Percentiles rank a stretch among this genome's conserved stretches.
phyloP scores from a whole-genome alignment of 2,888 invertebrate genomes.

The Gandaritis pyraliata region DNA sequence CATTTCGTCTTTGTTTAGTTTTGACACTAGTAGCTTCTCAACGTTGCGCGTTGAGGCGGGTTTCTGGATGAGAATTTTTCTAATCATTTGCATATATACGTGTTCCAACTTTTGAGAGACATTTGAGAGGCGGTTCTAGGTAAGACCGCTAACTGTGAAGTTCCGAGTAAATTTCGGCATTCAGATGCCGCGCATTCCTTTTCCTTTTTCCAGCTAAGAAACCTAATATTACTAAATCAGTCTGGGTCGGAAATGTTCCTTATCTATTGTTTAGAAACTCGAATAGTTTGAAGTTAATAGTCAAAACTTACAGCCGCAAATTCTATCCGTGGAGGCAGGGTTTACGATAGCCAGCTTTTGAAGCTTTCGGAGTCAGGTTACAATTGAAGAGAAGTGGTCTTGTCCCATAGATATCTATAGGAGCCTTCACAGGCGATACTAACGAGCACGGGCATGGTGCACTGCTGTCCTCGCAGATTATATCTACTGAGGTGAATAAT shows the following conservation, averaged over 20 bases:
- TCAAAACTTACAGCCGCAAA: slow-evolving; percentile 41
- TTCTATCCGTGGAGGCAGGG: slow-evolving; percentile 38
- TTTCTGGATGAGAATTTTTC: too few relatives aligned
- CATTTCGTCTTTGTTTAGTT: too few relatives aligned
- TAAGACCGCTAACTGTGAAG: slow-evolving; percentile 20
- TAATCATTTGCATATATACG: too few relatives aligned
- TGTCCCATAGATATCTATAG: slow-evolving; percentile 35
- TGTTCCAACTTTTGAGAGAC: too few relatives aligned
- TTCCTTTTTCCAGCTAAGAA: slow-evolving; percentile 40
- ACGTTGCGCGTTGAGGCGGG: too few relatives aligned
- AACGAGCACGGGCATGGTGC: slow-evolving; percentile 40
- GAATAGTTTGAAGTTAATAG: slow-evolving; percentile 41
- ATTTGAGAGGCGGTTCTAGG: too few relatives aligned
- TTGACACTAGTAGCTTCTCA: too few relatives aligned
- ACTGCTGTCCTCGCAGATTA: slow-evolving; percentile 40
- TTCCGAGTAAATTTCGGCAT: slow-evolving; percentile 32
- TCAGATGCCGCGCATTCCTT: slow-evolving; percentile 34
- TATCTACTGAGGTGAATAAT: slow-evolving; percentile 37
- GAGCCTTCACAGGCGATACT: slow-evolving; percentile 32
- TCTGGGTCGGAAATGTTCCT: slow-evolving; percentile 34
- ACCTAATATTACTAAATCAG: slow-evolving; percentile 39
- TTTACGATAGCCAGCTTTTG: slow-evolving; percentile 42
- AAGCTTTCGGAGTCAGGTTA: slow-evolving; percentile 42
- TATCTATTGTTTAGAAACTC: slow-evolving; percentile 40
- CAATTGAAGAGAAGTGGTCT: slow-evolving; percentile 32